Evolutionary conservation across 1,140 invertebrate genomes (phyloP), one percentile per base, ranked within the genome.

Genomic region (Drosophila nannoptera): DNA sequence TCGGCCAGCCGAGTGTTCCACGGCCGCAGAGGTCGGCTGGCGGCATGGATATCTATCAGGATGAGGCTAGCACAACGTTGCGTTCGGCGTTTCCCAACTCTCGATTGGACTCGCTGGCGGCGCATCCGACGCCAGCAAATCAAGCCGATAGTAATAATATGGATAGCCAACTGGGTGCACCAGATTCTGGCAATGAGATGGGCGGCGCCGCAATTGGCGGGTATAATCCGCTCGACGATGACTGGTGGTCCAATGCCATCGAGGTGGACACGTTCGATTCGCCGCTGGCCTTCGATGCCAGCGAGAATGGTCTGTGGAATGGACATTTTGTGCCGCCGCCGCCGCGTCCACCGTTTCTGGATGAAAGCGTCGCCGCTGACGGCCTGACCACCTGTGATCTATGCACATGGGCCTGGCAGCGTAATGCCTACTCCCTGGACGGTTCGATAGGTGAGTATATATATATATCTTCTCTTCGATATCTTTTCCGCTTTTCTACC

Each of bases 371-470:
- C 74, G 89, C 90, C 58, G 91, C 92, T 49, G 93, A 94, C 87
- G 93, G 93, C 49, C 90, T 94, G 61, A 94, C 93, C 72, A 94
- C 93, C 80, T 94, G 93, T 90, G 93, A 94, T 90, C 91, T 94
- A 45, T 94, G 93, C 84, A 92, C 93, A 59, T 94, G 93, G 93
- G 93, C 93, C 75, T 89, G 88, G 87, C 88, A 88, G 67, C 83
- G 86, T 48, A 89, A 88, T 88, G 88, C 86, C 82, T 88, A 88
- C 77, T 89, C 87, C 52, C 63, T 89, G 68, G 87, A 89, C 35
- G 87, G 87, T 75, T 89, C 87, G 71, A 87, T 89, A 70, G 87
- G 87, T 89, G 60, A 89, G 87, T 38, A 43, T 22, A 22, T n/a
- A n/a, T n/a, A n/a, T n/a, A n/a, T n/a, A n/a, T n/a, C n/a, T n/a